Evolutionary conservation across 2,113 vertebrate species (phyloP).

Genomic region (Peromyscus maniculatus): DNA sequence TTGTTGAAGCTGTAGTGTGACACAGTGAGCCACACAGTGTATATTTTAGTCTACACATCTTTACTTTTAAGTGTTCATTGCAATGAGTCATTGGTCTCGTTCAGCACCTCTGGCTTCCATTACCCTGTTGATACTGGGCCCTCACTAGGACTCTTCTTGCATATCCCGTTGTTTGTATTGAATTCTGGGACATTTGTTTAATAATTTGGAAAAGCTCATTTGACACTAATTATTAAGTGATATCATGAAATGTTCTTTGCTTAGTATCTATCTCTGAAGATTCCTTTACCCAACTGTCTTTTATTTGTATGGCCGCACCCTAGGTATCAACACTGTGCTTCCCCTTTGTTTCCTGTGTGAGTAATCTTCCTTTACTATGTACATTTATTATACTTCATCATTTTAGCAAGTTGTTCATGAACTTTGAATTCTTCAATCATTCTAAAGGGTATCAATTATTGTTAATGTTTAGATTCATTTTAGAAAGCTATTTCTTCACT

Average conservation of each 20-base stretch:
- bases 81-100: not conserved
- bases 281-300: conserved; percentile 24
- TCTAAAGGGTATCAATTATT: not conserved
- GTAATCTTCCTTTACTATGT: not conserved
- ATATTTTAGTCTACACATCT: not conserved
- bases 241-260: not conserved
- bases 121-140: not conserved
- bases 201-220: not conserved
- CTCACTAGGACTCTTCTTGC: not conserved
- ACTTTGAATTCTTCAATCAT: not conserved
- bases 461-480: not conserved
- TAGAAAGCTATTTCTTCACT: not conserved
- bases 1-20: not conserved
- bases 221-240: not conserved
- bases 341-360: not conserved
- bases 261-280: conserved; percentile 4
- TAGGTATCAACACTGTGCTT: not conserved
- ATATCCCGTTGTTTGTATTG: not conserved
- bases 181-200: conserved; percentile 16
- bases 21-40: not conserved
- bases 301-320: not conserved
- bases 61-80: not conserved
- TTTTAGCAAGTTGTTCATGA: conserved; percentile 7
- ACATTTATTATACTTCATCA: conserved; percentile 25
- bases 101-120: not conserved